A percentile compares a stretch with the other conserved stretches of the same genome.
These are phyloP conservation scores for Catostylus mosaicus DNA, from an alignment of 30 jellyfish, hydroid and myxozoan species.

Conservation along the genomic window DNA sequence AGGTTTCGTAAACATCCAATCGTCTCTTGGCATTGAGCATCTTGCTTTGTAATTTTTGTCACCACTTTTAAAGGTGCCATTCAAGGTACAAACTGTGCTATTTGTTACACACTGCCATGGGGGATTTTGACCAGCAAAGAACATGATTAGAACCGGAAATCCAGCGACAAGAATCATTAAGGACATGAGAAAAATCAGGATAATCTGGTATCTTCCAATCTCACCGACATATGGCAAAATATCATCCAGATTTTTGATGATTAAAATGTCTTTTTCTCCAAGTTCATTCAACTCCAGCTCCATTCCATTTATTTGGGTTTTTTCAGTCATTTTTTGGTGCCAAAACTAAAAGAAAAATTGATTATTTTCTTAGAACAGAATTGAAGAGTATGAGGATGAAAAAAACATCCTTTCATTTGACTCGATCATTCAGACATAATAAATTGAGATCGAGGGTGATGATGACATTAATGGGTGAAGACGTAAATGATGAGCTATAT, in stretches of 20 bases:
- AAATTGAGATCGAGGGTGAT: no score
- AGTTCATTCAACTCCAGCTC: conserved; percentile 12
- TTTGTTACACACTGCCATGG: conserved; percentile 89
- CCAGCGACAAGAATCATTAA: conserved; percentile 73
- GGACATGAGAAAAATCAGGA: conserved; percentile 58
- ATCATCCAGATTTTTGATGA: conserved; percentile 63
- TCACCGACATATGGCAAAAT: conserved; percentile 87
- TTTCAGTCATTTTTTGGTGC: background rate
- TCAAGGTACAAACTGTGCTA: conserved; percentile 80
- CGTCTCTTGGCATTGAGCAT: conserved; percentile 71
- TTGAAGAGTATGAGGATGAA: no score
- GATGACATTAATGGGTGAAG: no score
- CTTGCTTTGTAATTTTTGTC: conserved; percentile 30
- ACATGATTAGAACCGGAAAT: conserved; percentile 85
- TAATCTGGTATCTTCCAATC: conserved; percentile 82
- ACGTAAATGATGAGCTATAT: no score
- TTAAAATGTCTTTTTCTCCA: background rate
- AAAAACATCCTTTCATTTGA: no score
- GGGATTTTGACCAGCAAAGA: conserved; percentile 95
- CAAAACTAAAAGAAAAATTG: no score
- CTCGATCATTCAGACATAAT: no score
- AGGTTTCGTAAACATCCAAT: conserved; percentile 76
- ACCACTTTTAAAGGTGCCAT: conserved; percentile 49
- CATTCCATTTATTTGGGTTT: background rate
- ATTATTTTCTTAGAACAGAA: no score